These are phyloP conservation scores for Dasysyrphus tricinctus DNA, from an alignment of 2,888 invertebrate species.

Conservation along the genomic window DNA sequence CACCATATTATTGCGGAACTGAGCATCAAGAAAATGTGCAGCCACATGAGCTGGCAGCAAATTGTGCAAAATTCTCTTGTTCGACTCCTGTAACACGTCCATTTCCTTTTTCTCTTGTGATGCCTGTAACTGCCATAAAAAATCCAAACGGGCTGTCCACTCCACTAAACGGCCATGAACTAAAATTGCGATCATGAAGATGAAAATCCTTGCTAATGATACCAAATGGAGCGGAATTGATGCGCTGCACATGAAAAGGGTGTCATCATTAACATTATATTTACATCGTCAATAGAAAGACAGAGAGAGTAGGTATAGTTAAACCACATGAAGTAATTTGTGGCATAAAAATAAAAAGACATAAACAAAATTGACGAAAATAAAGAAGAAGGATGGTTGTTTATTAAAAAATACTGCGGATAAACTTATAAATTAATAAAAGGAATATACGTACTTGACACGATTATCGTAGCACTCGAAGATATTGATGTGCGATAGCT, in stretches of 20 bases:
- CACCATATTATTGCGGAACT: conserved; percentile 94
- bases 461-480: conserved; percentile 92
- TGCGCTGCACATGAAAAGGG: conserved; percentile 83
- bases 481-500: conserved; percentile 90
- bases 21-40: conserved; percentile 95
- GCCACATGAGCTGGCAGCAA: conserved; percentile 96
- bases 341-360: conserved; percentile 53
- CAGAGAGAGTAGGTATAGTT: background rate
- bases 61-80: conserved; percentile 94
- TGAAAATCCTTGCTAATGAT: conserved; percentile 91
- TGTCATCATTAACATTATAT: conserved; percentile 42
- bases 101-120: conserved; percentile 96
- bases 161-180: conserved; percentile 93
- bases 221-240: conserved; percentile 91
- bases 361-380: conserved; percentile 10
- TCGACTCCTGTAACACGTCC: conserved; percentile 96
- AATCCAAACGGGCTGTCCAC: conserved; percentile 94
- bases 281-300: conserved; percentile 31
- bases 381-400: background rate
- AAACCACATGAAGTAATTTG: conserved; percentile 50
- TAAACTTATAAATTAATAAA: background rate
- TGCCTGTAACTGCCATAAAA: conserved; percentile 93
- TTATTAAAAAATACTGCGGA: background rate
- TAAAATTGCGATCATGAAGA: conserved; percentile 92
- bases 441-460: conserved; percentile 87